These are phyloP conservation scores for Aramus guarauna DNA, from an alignment of 2,113 vertebrate species.

Conservation along the genomic window DNA sequence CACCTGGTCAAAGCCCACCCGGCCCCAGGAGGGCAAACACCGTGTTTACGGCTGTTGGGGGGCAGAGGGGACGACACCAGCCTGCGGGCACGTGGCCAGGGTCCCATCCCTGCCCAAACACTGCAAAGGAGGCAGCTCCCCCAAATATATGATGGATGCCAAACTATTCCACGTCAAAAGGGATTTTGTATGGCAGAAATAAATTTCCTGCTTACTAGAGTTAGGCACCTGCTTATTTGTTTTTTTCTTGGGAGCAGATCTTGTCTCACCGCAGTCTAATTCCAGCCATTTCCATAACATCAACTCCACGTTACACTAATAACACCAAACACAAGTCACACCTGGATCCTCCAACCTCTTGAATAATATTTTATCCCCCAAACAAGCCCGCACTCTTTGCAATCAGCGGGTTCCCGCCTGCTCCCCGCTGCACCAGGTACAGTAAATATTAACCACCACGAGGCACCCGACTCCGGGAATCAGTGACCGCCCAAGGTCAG, in stretches of 20 bases:
- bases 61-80: not conserved
- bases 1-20: not conserved
- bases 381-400: not conserved
- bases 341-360: not conserved
- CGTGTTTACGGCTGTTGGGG: not conserved
- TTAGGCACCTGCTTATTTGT: not conserved
- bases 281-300: not conserved
- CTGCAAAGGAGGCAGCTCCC: rapidly evolving
- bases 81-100: rapidly evolving
- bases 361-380: not conserved
- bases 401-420: not conserved
- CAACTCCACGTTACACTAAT: rapidly evolving
- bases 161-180: not conserved
- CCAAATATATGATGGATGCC: rapidly evolving
- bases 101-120: not conserved
- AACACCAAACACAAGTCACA: not conserved
- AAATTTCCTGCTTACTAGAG: no score
- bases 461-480: not conserved
- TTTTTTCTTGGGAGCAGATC: not conserved
- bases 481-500: slow-evolving; percentile 37
- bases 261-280: not conserved
- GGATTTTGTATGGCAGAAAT: no score
- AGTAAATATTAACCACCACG: slow-evolving; percentile 41
- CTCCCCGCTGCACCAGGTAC: not conserved
- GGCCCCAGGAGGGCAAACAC: not conserved